Base-by-base conservation (phyloP, 2,113 vertebrate genomes). In the Lycaon pictus region DNA sequence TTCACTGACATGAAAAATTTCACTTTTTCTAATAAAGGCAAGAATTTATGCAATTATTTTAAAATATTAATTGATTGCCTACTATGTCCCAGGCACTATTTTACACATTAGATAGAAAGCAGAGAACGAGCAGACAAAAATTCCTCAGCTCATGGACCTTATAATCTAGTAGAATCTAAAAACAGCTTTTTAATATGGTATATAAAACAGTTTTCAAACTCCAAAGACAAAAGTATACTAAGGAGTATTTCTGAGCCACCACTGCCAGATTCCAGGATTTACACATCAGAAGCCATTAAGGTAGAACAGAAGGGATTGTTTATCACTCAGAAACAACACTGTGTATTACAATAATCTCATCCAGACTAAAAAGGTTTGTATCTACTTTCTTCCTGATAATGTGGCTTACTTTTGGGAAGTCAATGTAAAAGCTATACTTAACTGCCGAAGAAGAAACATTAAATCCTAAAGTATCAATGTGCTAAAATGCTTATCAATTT, bases 1-100 rank as follows among this genome's bases (percentile, higher is more conserved):
- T 98, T 95, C 71, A 98, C 48, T 72, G 13, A 93, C 56, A 96
- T 94, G 71, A 96, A 95, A 97, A 94, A 72, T 58, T 72, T 97
- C 11, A 97, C 27, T 91, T 95, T 95, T 98, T 89, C 88, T 80
- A 83, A 51, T 90, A 88, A 96, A 92, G 35, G 43, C 27, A 96
- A 96, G 55, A 93, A 79, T 63, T 65, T n/a, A 86, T 65, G 27
- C 48, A 87, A 86, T 82, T 58, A 83, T 88, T 85, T 11, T 29
- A 95, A 90, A 94, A 76, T 71, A 93, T 27, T n/a, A 48, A 92
- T 43, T 84, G 53, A 93, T 51, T 85, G 32, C 15, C 48, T 81
- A 55, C 29, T 63, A 60, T 67, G 12, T 94, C 51, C 32, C 51
- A 92, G 58, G 25, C 43, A 27, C 79, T 60, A 74, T 88, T 97